phyloP scores from a whole-genome alignment of 2,888 invertebrate genomes.

The Lymantria monacha region DNA sequence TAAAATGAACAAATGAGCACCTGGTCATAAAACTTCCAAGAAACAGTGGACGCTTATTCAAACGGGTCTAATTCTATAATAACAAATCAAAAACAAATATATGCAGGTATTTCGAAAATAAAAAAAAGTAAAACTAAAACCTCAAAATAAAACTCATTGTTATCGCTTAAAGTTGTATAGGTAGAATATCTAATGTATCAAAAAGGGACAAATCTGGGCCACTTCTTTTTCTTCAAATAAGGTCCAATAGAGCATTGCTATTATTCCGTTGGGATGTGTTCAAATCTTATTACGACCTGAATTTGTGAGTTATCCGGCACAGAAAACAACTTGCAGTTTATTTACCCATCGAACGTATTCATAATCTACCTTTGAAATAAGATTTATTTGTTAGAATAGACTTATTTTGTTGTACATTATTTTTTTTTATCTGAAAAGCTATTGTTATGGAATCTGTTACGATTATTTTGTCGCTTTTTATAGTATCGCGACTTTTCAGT shows the following conservation, averaged over 20 bases:
- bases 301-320: slow-evolving; percentile 43
- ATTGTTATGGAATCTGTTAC: too few relatives aligned
- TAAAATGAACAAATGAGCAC: too few relatives aligned
- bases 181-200: slow-evolving; percentile 35
- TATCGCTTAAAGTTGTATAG: slow-evolving; percentile 20
- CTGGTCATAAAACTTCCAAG: too few relatives aligned
- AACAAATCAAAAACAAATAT: too few relatives aligned
- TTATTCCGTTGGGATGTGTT: slow-evolving; percentile 51
- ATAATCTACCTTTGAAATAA: slow-evolving; percentile 29
- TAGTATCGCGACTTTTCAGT: too few relatives aligned
- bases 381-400: slow-evolving; percentile 22
- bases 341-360: slow-evolving; percentile 41
- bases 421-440: too few relatives aligned
- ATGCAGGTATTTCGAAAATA: too few relatives aligned
- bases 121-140: too few relatives aligned
- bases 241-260: slow-evolving; percentile 36
- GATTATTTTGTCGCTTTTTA: too few relatives aligned
- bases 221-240: slow-evolving; percentile 33
- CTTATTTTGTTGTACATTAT: not conserved
- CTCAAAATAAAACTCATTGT: slow-evolving; percentile 10
- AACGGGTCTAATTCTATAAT: too few relatives aligned
- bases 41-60: too few relatives aligned
- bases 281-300: slow-evolving; percentile 53
- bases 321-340: slow-evolving; percentile 42
- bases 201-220: slow-evolving; percentile 33